Evolutionary conservation across 2,888 invertebrate genomes (phyloP).

Genomic region (Orthonychiurus folsomi): DNA sequence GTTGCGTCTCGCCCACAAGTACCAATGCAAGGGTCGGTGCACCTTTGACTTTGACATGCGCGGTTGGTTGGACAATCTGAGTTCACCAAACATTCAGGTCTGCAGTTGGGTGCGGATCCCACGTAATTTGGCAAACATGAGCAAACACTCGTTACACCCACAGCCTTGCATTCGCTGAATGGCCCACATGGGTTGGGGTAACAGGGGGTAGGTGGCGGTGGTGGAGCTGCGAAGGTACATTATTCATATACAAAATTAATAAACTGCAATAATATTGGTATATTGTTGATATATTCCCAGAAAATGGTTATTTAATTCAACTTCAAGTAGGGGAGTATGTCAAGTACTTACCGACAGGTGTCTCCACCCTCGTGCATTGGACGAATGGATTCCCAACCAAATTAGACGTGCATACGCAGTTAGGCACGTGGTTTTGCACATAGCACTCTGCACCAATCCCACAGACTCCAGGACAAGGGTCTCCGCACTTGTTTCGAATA

Average conservation of each 20-base stretch:
- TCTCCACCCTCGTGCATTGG: no score
- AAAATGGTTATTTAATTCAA: no score
- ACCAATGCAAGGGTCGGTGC: conserved; percentile 42
- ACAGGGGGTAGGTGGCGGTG: conserved; percentile 11
- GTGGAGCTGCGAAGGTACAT: conserved; percentile 13
- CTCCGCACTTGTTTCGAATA: conserved; percentile 52
- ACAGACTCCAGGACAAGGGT: conserved; percentile 41
- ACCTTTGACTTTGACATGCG: conserved; percentile 42
- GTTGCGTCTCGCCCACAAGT: conserved; percentile 54
- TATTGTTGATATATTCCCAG: no score
- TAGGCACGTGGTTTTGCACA: conserved; percentile 41
- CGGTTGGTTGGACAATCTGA: conserved; percentile 42
- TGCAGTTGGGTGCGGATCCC: conserved; percentile 47
- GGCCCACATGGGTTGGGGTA: conserved; percentile 29
- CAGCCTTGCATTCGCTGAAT: conserved; percentile 29
- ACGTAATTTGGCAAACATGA: conserved; percentile 64
- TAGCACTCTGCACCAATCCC: conserved; percentile 37
- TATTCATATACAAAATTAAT: no score
- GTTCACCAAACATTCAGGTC: conserved; percentile 42
- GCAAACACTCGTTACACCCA: conserved; percentile 55
- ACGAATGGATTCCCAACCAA: conserved; percentile 45
- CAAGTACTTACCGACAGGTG: no score
- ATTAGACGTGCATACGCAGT: conserved; percentile 61
- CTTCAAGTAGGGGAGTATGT: no score
- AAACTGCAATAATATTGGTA: no score